Evolutionary conservation across 1,140 invertebrate genomes (phyloP), one percentile per base, ranked within the genome.

Genomic region (Formica exsecta): DNA sequence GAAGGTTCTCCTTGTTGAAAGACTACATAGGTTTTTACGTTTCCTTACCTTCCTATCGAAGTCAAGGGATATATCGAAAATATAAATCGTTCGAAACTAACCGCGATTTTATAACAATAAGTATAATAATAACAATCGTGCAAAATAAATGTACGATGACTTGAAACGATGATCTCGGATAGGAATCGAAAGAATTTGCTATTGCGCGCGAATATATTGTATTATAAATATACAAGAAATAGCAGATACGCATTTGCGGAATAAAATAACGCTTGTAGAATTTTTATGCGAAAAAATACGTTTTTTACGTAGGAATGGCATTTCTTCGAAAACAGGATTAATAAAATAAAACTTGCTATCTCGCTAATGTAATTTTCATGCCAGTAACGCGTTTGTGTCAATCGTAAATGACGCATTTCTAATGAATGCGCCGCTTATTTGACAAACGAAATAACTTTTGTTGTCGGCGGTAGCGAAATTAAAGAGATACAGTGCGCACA

Each of bases 211-310:
- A 44, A 68, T 68, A 44, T 44, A 48, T 5, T 51, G 13, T 5
- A 70, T 36, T 22, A 74, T 9, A 61, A 61, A 61, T 61, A 57
- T 57, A 22, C 48, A 5, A 41, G 4, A 51, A 73, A 38, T 59
- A 38, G 3, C 6, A 59, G 51, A 41, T n/a, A 62, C 2, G 5
- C n/a, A 3, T 25, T n/a, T 61, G 8, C 57, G 16, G 22, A 9
- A 64, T 44, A 76, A 54, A 76, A 64, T 76, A 22, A 44, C 9
- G 13, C 44, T 76, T 76, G 13, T 44, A 16, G 16, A 9, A 64
- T 62, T 75, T 13, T 48, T 61, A 61, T 41, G 8, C 44, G 13
- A 48, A 3, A 48, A 48, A 16, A 19, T 51, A 4, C 5, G 2
- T 64, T 44, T 9, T 19, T 29, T 9, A 7, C 8, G 16, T 9